Base-by-base conservation (phyloP, 2,797 vertebrate species). In the Gobio occitaniae region DNA sequence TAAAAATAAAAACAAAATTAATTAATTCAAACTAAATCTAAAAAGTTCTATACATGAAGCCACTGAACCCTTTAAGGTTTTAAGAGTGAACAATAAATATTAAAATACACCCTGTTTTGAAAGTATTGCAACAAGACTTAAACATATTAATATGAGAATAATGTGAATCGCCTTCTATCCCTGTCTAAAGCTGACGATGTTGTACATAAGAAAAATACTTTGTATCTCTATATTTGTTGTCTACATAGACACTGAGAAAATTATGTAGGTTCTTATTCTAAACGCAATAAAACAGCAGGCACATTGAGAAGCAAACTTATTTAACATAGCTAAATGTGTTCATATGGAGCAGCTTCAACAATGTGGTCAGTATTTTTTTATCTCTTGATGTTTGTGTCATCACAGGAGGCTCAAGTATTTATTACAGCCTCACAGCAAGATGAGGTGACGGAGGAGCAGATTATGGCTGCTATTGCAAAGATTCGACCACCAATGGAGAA, bases 351-450 rank as follows among this genome's bases (percentile, higher is more conserved):
- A 70, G 6, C 21, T 78, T 74, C 19, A 69, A 9, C 8, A 2
- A 29, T 44, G 48, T 4, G 32, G 29, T 77, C 52, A 80, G 17
- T 87, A 36, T 87, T 66, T 44, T 32, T 68, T 72, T 38, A 47
- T 63, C n/a, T 47, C 25, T 71, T 78, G 68, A 36, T 89, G 36
- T 36, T 17, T 76, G 79, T 91, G 68, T 69, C 65, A 17, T 75
- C 63, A 77, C 90, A 97, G 97, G 97, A 97, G 89, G 95, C 94
- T 29, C 92, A 95, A 29, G 92, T 91, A 36, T 95, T 97, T 87
- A 89, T 97, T 82, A 93, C 86, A 21, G 96, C 95, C 69, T 92
- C 93, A 41, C 93, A 88, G 21, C 38, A 89, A 10, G 95, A 96
- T 32, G 96, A 97, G 65, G 93, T 97, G 91, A 95, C 94, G 1